Evolutionary conservation across 2,888 invertebrate genomes (phyloP).

Genomic region (Tridacna crocea): DNA sequence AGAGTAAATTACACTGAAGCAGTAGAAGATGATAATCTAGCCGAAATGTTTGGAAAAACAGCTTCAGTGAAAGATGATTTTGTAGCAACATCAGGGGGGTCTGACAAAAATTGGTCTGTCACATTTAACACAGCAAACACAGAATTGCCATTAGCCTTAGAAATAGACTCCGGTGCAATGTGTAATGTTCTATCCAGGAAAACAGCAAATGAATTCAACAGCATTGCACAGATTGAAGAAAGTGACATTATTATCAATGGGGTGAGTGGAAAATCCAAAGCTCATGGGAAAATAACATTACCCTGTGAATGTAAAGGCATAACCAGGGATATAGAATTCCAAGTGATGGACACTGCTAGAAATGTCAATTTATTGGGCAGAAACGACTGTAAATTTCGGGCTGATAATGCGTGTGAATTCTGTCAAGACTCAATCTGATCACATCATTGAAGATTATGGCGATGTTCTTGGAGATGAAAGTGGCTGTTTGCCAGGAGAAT

Average conservation of each 20-base stretch:
- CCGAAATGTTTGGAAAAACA: slow-evolving; percentile 20
- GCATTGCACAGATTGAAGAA: slow-evolving; percentile 11
- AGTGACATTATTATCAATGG: slow-evolving; percentile 30
- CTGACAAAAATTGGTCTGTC: slow-evolving; percentile 20
- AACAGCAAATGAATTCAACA: slow-evolving; percentile 29
- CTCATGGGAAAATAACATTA: slow-evolving; percentile 31
- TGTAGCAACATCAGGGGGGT: neutral
- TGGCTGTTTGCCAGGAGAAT: slow-evolving; percentile 40
- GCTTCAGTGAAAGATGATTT: slow-evolving; percentile 3
- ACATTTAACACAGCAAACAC: slow-evolving; percentile 18
- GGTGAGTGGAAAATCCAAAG: slow-evolving; percentile 25
- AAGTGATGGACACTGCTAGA: slow-evolving; percentile 35
- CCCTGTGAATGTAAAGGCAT: slow-evolving; percentile 35
- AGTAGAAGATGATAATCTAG: slow-evolving; percentile 2
- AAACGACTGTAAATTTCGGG: slow-evolving; percentile 37
- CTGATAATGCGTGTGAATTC: slow-evolving; percentile 35
- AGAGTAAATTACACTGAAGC: slow-evolving; percentile 16
- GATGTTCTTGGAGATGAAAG: slow-evolving; percentile 22
- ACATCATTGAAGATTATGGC: slow-evolving; percentile 21
- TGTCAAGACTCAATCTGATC: slow-evolving; percentile 15
- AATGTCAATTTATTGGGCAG: slow-evolving; percentile 33
- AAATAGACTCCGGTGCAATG: slow-evolving; percentile 44
- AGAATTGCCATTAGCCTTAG: neutral
- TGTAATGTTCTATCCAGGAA: slow-evolving; percentile 38
- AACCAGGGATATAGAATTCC: slow-evolving; percentile 20